Conservation (phyloP, 1,140 invertebrate species). For the Tyrophagus putrescentiae region DNA sequence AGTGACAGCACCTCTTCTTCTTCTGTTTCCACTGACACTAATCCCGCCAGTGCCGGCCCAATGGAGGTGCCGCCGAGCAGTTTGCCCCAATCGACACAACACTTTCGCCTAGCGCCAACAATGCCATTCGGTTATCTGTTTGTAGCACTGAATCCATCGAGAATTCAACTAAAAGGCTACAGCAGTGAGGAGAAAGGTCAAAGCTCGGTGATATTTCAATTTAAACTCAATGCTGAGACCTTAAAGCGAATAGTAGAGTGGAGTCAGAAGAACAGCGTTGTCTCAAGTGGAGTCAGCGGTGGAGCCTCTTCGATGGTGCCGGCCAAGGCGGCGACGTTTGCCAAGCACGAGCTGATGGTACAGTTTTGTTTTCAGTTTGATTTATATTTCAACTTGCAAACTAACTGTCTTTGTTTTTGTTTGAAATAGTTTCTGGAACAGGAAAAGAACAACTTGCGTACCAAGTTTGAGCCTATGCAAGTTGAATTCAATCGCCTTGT, state of each 20-base stretch:
- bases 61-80: not conserved
- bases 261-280: no score
- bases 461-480: conserved; percentile 14
- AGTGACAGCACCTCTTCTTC: not conserved
- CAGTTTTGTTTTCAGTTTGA: no score
- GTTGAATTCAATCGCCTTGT: conserved; percentile 16
- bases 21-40: not conserved
- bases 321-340: no score
- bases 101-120: not conserved
- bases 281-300: no score
- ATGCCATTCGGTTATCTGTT: conserved; percentile 7
- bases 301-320: no score
- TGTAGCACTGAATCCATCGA: not conserved
- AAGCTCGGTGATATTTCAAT: no score
- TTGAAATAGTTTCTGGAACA: conserved; percentile 18
- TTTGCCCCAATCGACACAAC: no score
- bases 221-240: no score
- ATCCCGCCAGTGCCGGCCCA: no score
- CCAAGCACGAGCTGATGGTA: no score
- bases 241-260: no score
- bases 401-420: not conserved
- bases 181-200: not conserved
- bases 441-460: not conserved
- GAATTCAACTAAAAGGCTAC: not conserved
- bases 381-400: no score